Evolutionary conservation across 2,797 vertebrate species (phyloP).

Genomic region (Oophaga sylvatica): DNA sequence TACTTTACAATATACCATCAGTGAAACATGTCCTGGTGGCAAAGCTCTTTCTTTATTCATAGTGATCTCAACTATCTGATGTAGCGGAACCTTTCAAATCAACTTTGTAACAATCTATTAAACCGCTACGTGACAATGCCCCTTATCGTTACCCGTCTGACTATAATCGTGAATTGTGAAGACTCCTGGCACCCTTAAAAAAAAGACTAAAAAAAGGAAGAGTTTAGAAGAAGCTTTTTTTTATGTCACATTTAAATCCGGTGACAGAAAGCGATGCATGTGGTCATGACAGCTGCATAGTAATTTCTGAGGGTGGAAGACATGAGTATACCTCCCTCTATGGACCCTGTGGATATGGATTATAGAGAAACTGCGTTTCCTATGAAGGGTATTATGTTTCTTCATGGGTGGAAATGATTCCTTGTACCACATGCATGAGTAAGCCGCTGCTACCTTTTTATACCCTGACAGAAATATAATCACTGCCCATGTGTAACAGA

Average conservation of each 20-base stretch:
- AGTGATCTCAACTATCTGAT: too few relatives aligned
- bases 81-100: neutral
- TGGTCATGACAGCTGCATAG: constrained; percentile 61
- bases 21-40: too few relatives aligned
- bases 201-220: neutral
- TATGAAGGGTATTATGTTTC: constrained; percentile 71
- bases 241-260: constrained; percentile 40
- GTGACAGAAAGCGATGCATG: constrained; percentile 57
- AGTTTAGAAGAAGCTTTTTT: constrained; percentile 37
- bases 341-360: constrained; percentile 59
- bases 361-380: constrained; percentile 63
- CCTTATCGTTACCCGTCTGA: neutral
- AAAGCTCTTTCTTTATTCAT: too few relatives aligned
- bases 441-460: constrained; percentile 76
- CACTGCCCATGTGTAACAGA: constrained; percentile 79
- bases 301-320: constrained; percentile 59
- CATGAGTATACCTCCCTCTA: constrained; percentile 59
- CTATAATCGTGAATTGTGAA: constrained; percentile 4
- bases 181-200: neutral
- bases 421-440: constrained; percentile 74
- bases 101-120: neutral
- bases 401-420: constrained; percentile 70
- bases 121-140: neutral
- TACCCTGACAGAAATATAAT: constrained; percentile 76
- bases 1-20: too few relatives aligned